A percentile compares a stretch with the other conserved stretches of the same genome.
Evolutionary conservation across 2,797 vertebrate species (phyloP).

Genomic region (Bradypodion pumilum): DNA sequence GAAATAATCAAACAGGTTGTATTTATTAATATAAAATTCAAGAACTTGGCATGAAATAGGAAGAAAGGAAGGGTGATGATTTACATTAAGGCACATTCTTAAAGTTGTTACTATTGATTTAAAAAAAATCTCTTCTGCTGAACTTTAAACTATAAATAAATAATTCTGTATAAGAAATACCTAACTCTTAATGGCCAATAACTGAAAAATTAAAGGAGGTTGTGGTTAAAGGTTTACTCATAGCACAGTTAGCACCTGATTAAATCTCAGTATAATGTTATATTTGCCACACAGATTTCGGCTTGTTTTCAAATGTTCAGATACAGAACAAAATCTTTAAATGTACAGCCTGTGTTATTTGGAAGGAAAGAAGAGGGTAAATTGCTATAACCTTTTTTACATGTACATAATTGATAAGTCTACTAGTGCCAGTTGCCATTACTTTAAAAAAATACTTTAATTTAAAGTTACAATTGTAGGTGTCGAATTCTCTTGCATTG

Average conservation of each 20-base stretch:
- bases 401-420: not conserved
- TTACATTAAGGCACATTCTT: constrained; percentile 50
- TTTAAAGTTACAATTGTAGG: constrained; percentile 65
- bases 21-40: constrained; percentile 61
- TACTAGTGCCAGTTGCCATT: constrained; percentile 28
- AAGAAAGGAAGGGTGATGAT: constrained; percentile 44
- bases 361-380: no score
- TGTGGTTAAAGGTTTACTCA: constrained; percentile 72
- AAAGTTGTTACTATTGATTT: constrained; percentile 48
- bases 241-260: constrained; percentile 72
- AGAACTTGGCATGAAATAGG: constrained; percentile 52
- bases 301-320: constrained; percentile 64
- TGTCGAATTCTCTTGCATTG: not conserved
- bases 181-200: constrained; percentile 64
- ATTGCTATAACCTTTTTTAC: not conserved
- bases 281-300: constrained; percentile 63
- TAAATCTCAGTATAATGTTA: constrained; percentile 68
- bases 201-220: constrained; percentile 70
- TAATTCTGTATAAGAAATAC: constrained; percentile 72
- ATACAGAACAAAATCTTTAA: constrained; percentile 62
- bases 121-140: constrained; percentile 58
- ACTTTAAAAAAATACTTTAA: constrained; percentile 63
- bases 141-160: constrained; percentile 67
- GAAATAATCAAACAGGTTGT: constrained; percentile 48
- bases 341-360: constrained; percentile 55